A percentile compares a stretch with the other conserved stretches of the same genome.
phyloP scores from a whole-genome alignment of 2,888 invertebrate genomes.

The Stenchaetothrips biformis region DNA sequence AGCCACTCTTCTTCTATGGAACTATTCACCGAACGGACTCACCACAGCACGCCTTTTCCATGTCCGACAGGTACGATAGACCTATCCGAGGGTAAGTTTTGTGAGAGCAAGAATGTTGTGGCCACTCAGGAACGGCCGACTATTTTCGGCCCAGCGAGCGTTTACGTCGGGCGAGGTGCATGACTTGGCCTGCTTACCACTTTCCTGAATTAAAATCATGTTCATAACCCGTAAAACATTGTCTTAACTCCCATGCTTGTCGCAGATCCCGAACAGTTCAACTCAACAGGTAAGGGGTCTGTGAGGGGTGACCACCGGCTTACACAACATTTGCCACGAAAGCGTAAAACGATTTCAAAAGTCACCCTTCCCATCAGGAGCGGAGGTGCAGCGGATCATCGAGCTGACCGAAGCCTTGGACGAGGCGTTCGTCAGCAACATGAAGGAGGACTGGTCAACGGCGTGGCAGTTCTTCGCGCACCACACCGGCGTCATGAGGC shows the following conservation, averaged over 20 bases:
- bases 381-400: not conserved
- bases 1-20: not conserved
- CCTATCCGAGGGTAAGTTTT: too few species aligned
- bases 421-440: not conserved
- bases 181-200: too few species aligned
- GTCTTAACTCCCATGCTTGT: not conserved
- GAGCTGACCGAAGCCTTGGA: not conserved
- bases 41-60: too few species aligned
- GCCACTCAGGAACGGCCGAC: too few species aligned
- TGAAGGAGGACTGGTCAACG: not conserved
- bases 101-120: too few species aligned
- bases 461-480: conserved; percentile 10
- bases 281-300: not conserved
- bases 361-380: not conserved
- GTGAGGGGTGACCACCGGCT: not conserved
- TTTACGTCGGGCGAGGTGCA: too few species aligned
- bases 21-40: too few species aligned
- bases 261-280: not conserved
- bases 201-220: too few species aligned
- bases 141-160: too few species aligned
- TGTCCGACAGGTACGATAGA: too few species aligned
- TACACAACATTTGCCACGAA: not conserved
- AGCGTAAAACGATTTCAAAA: too few species aligned
- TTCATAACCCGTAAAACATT: not conserved
- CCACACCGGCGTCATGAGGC: not conserved